Evolutionary conservation across 2,888 invertebrate genomes (phyloP).

Genomic region (Cheilosia grossa): DNA sequence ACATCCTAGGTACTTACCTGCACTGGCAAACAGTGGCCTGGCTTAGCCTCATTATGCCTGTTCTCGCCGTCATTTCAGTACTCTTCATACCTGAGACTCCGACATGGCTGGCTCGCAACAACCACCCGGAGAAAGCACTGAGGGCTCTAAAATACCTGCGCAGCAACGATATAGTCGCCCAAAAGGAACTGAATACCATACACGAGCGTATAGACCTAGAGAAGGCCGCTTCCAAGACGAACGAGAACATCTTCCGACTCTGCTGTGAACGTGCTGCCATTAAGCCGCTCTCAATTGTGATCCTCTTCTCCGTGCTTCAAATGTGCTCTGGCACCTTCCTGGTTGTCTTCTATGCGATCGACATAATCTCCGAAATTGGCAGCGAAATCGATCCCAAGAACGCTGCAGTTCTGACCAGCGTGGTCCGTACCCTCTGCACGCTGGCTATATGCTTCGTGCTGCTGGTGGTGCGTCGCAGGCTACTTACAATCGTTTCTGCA

Average conservation of each 20-base stretch:
- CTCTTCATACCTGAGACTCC: conserved; percentile 89
- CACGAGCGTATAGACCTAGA: conserved; percentile 86
- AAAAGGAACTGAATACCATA: conserved; percentile 86
- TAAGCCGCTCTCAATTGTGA: conserved; percentile 89
- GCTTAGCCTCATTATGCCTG: conserved; percentile 86
- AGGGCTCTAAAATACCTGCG: conserved; percentile 86
- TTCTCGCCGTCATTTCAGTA: conserved; percentile 86
- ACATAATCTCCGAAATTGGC: conserved; percentile 86
- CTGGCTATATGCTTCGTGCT: conserved; percentile 87
- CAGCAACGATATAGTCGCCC: conserved; percentile 85
- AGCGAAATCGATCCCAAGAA: conserved; percentile 84
- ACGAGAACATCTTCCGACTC: conserved; percentile 84
- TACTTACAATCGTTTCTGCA: conserved; percentile 87
- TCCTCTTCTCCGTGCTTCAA: conserved; percentile 89
- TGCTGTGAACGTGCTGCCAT: conserved; percentile 86
- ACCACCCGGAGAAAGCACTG: conserved; percentile 84
- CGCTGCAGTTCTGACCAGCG: conserved; percentile 89
- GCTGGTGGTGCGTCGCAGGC: conserved; percentile 86
- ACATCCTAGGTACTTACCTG: conserved; percentile 87
- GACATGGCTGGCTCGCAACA: conserved; percentile 88
- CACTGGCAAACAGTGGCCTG: conserved; percentile 89
- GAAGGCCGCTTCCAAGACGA: conserved; percentile 80
- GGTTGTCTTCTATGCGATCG: conserved; percentile 91
- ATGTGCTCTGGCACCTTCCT: conserved; percentile 90
- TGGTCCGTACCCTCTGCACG: conserved; percentile 87